phyloP scores from a whole-genome alignment of 1,140 invertebrate species.

The Yoshiicerus persimilis region DNA sequence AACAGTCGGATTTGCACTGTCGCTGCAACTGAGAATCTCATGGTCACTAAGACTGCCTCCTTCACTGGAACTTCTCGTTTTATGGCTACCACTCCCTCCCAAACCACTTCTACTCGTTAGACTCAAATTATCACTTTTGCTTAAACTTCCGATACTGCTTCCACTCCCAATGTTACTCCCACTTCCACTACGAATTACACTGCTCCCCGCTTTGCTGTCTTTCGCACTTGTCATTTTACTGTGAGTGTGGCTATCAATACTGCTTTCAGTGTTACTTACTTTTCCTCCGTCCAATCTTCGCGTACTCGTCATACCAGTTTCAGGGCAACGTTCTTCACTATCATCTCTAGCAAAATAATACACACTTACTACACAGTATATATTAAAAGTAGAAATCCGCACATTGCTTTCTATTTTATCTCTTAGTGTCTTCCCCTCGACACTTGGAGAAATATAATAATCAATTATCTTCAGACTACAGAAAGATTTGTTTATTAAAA shows the following conservation, averaged over 20 bases:
- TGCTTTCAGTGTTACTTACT: background rate
- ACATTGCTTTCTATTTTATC: no score
- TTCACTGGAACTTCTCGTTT: background rate
- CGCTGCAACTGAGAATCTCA: background rate
- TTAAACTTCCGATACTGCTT: background rate
- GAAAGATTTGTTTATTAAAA: no score
- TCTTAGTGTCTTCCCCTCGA: no score
- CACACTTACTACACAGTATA: background rate
- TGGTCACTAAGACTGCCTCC: background rate
- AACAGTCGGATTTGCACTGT: background rate
- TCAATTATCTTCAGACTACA: no score
- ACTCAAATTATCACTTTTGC: background rate
- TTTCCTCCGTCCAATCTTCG: background rate
- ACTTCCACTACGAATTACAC: background rate
- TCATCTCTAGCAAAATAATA: background rate
- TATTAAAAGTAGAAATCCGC: no score
- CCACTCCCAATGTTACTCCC: background rate
- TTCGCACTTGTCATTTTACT: background rate
- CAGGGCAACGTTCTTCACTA: background rate
- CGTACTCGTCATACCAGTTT: background rate
- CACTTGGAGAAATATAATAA: background rate
- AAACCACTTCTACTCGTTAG: background rate
- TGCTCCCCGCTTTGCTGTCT: background rate
- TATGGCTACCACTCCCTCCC: background rate
- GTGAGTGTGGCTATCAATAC: background rate